Evolutionary conservation across 2,888 invertebrate species (phyloP), one percentile per base, ranked within the genome.

Genomic region (Macroteleia sp.): DNA sequence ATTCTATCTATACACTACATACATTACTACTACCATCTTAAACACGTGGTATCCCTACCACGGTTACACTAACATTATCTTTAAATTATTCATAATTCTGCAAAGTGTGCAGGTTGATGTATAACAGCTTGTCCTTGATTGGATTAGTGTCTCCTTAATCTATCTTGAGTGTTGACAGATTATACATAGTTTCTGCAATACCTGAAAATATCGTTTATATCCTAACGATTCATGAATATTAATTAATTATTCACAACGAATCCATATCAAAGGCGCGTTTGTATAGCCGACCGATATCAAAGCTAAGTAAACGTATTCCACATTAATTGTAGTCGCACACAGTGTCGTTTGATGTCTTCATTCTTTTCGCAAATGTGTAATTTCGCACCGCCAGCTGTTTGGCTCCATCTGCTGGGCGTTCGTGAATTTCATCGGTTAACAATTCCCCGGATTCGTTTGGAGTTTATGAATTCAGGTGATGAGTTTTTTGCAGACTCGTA

Each of bases 401-500:
- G 12, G 52, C 44, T 34, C 57, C 76, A 73, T 77, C 77, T 73
- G 67, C 28, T 44, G 48, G 20, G 12, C 42, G 36, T 25, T 25
- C 46, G 25, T 36, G 34, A 25, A 64, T 52, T 50, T 20, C 30
- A 22, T n/a, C 54, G 39, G 17, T 41, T 42, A 44, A 61, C 17
- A 16, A 61, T 61, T 59, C 70, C 25, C 20, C 19, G 50, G 22
- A 57, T 61, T 48, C 36, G 50, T 62, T 50, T 54, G n/a, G 10
- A 46, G 32, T 54, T 62, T 71, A 54, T 54, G 46, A 54, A 54
- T 54, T 44, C 54, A 25, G 41, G 52, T 10, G 57, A 46, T 46
- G 46, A 25, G 32, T 59, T 70, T 57, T 61, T 61, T 50, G 50
- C 71, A 82, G 82, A 84, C 85, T 86, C 81, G 83, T 88, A 89